Conservation (phyloP, 2,888 invertebrate species). For the Dicyrtoma fusca region DNA sequence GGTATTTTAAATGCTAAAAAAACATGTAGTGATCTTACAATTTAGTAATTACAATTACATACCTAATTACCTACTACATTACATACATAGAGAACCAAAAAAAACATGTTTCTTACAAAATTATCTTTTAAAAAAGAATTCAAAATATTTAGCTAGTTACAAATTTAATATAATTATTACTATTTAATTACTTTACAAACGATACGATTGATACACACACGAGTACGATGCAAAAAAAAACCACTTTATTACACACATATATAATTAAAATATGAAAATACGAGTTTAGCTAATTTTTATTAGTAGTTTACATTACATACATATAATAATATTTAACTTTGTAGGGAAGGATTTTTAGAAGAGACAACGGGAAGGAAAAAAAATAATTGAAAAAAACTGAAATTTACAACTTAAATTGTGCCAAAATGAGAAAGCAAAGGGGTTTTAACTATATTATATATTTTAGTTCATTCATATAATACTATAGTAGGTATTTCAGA, state of each 20-base stretch:
- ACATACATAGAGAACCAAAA: not conserved
- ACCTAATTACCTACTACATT: too few relatives aligned
- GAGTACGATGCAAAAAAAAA: too few relatives aligned
- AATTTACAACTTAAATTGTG: constrained; percentile 19
- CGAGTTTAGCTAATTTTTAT: not conserved
- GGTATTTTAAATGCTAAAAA: too few relatives aligned
- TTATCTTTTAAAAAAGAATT: too few relatives aligned
- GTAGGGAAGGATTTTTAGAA: not conserved
- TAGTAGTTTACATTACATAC: not conserved
- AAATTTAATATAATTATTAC: too few relatives aligned
- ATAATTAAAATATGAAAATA: not conserved
- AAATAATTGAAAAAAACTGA: constrained; percentile 9
- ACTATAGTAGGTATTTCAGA: not conserved
- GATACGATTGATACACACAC: too few relatives aligned
- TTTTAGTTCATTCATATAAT: constrained; percentile 12
- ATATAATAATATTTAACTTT: constrained; percentile 4
- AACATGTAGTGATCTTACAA: too few relatives aligned
- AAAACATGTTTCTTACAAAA: not conserved
- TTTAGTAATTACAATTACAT: too few relatives aligned
- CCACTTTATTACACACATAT: not conserved
- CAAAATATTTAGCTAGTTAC: too few relatives aligned
- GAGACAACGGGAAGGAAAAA: not conserved
- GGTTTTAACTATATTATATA: constrained; percentile 19
- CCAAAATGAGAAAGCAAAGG: constrained; percentile 36
- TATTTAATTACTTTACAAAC: too few relatives aligned